These are phyloP conservation scores for Anser brachyrhynchus DNA, from an alignment of 2,113 vertebrate species.

Conservation along the genomic window DNA sequence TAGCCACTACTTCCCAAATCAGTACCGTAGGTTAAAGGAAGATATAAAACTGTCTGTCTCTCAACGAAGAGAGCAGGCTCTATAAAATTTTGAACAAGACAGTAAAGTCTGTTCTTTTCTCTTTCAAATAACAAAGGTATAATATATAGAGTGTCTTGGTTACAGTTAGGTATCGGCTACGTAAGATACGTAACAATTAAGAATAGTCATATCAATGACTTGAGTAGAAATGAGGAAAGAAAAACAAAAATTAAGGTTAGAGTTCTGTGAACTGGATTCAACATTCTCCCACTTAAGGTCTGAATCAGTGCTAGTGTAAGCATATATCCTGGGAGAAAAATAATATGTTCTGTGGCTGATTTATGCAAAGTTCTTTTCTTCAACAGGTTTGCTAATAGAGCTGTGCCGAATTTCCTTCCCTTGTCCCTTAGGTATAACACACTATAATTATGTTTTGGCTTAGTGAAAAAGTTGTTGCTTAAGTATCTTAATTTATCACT, in stretches of 20 bases:
- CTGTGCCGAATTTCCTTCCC: background rate
- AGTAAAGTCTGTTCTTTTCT: background rate
- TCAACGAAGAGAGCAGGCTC: background rate
- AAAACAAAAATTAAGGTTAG: background rate
- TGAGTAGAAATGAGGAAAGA: background rate
- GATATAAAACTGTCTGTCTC: background rate
- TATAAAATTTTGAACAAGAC: background rate
- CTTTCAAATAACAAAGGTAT: background rate
- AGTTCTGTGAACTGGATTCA: background rate
- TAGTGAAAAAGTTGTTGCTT: background rate
- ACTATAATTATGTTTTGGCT: background rate
- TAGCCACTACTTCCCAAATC: background rate
- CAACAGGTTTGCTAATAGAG: accelerated
- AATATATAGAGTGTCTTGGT: background rate
- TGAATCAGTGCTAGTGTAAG: background rate
- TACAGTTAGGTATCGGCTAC: background rate
- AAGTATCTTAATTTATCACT: background rate
- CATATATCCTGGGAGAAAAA: background rate
- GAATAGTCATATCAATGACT: background rate
- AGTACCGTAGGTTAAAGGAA: background rate
- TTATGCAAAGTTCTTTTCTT: background rate
- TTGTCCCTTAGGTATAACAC: background rate
- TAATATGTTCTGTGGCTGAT: background rate
- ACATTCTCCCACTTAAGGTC: background rate
- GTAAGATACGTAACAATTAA: background rate